Evolutionary conservation across 2,797 vertebrate species (phyloP).

Genomic region (Halcyon badia): DNA sequence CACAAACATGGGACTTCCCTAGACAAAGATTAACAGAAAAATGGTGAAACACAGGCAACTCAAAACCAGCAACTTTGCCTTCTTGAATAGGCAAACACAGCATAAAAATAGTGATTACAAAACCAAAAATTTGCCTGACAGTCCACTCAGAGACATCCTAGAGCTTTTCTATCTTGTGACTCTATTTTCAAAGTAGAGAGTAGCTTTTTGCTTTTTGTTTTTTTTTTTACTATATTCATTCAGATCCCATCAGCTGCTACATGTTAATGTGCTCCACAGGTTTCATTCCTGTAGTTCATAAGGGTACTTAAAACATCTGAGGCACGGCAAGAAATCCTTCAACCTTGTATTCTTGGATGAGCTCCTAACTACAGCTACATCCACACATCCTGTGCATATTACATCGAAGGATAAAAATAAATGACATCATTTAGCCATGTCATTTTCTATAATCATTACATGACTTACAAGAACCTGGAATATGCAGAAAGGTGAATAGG

Average conservation of each 20-base stretch:
- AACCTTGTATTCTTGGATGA: background rate
- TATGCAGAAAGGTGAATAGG: background rate
- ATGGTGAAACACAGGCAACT: background rate
- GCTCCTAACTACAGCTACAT: background rate
- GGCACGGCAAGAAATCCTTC: background rate
- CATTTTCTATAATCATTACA: background rate
- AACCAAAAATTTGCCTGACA: background rate
- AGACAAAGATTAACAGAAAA: background rate
- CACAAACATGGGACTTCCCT: background rate
- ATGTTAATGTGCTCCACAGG: background rate
- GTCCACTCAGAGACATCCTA: background rate
- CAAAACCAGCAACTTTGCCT: background rate
- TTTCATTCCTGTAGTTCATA: background rate
- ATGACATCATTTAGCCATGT: background rate
- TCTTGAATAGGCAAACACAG: background rate
- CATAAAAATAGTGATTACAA: background rate
- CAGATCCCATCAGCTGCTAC: background rate
- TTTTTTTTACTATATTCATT: background rate
- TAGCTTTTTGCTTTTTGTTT: background rate
- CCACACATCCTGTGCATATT: background rate
- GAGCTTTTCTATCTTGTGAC: background rate
- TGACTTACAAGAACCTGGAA: background rate
- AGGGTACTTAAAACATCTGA: background rate
- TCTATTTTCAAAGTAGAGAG: background rate
- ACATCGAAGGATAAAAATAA: background rate